Conservation (phyloP, 2,113 vertebrate genomes). For the Pogona vitticeps region DNA sequence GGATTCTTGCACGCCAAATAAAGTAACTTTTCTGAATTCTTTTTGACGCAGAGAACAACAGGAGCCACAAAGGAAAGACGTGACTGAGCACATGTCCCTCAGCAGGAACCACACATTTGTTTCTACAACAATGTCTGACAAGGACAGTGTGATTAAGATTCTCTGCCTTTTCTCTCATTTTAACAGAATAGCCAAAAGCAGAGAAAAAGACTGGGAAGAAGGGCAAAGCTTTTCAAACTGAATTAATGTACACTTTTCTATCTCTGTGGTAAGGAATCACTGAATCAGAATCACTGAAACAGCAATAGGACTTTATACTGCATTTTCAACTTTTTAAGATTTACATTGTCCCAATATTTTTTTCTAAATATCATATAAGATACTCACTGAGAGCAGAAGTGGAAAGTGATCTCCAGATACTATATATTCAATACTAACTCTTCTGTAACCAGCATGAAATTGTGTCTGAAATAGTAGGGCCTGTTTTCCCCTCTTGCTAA, state of each 20-base stretch:
- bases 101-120: background rate
- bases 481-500: too few relatives aligned
- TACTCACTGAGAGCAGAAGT: background rate
- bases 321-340: background rate
- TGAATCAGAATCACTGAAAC: too few relatives aligned
- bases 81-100: background rate
- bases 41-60: background rate
- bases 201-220: background rate
- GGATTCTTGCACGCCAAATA: too few relatives aligned
- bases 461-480: too few relatives aligned
- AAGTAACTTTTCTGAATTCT: background rate
- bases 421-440: too few relatives aligned
- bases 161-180: background rate
- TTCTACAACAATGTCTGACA: background rate
- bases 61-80: background rate
- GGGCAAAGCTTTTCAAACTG: background rate
- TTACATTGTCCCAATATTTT: background rate
- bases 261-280: background rate
- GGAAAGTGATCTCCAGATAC: background rate
- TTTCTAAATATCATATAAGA: background rate
- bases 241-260: background rate
- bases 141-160: background rate
- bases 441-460: background rate
- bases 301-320: background rate
- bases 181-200: background rate